A percentile compares a stretch with the other conserved stretches of the same genome.
phyloP scores from a whole-genome alignment of 2,797 vertebrate species.

The Phoxinus dragarum region DNA sequence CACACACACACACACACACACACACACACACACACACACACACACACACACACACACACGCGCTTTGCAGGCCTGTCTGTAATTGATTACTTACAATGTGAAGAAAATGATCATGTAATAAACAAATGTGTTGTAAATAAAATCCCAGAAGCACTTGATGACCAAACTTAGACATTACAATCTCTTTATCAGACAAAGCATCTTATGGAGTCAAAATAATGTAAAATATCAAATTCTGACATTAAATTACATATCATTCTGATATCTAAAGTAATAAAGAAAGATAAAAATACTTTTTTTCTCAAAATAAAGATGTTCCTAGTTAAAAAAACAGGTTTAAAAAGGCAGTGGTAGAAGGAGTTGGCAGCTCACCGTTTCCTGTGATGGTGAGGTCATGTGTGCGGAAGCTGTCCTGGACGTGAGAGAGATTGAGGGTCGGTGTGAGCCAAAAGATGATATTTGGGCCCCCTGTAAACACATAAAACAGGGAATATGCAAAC shows the following conservation, averaged over 20 bases:
- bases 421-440: conserved; percentile 83
- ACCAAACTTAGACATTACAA: not conserved
- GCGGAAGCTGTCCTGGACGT: conserved; percentile 91
- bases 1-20: conserved; percentile 26
- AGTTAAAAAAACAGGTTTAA: not conserved
- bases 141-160: conserved; percentile 49
- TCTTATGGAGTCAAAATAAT: not conserved
- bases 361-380: conserved; percentile 82
- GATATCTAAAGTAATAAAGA: not conserved
- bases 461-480: conserved; percentile 83
- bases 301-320: not conserved
- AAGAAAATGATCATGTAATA: conserved; percentile 54
- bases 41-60: not conserved
- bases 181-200: not conserved
- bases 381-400: conserved; percentile 91
- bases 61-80: conserved; percentile 32
- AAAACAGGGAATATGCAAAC: not conserved
- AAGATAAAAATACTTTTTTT: not conserved
- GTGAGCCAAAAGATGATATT: conserved; percentile 91
- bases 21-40: conserved; percentile 26
- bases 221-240: not conserved
- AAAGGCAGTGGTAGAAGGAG: conserved; percentile 2
- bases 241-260: not conserved
- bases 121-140: conserved; percentile 21
- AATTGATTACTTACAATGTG: conserved; percentile 53